Conservation (phyloP, 2,113 vertebrate species). For the Microtus pennsylvanicus region DNA sequence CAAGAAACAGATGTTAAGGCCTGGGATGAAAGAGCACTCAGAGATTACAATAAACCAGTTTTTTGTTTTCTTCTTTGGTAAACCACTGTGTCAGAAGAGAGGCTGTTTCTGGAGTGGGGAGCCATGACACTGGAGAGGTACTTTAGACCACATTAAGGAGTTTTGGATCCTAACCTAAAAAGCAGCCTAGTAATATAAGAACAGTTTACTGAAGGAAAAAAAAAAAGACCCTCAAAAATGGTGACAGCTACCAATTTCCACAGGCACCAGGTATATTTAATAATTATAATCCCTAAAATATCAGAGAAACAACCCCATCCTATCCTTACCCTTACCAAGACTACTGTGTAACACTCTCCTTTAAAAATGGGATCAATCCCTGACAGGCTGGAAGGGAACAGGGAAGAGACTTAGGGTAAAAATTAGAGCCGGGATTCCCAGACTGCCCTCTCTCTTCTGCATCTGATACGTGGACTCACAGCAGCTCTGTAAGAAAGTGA, state of each 20-base stretch:
- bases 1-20: conserved; percentile 19
- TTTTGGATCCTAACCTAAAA: conserved; percentile 3
- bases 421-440: background rate
- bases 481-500: conserved; percentile 37
- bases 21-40: background rate
- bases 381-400: background rate
- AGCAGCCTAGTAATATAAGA: background rate
- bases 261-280: conserved; percentile 27
- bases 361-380: background rate
- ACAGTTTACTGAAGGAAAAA: conserved; percentile 45
- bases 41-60: background rate
- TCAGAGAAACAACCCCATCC: conserved; percentile 21
- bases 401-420: background rate
- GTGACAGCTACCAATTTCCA: conserved; percentile 26
- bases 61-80: background rate
- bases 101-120: background rate
- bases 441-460: conserved; percentile 20
- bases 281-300: conserved; percentile 16
- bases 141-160: background rate
- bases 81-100: background rate
- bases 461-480: background rate
- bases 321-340: background rate
- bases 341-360: background rate
- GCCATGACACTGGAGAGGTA: background rate
- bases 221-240: background rate